These are phyloP conservation scores for Paraplagusia blochii DNA, from an alignment of 2,113 vertebrate genomes.

Conservation along the genomic window DNA sequence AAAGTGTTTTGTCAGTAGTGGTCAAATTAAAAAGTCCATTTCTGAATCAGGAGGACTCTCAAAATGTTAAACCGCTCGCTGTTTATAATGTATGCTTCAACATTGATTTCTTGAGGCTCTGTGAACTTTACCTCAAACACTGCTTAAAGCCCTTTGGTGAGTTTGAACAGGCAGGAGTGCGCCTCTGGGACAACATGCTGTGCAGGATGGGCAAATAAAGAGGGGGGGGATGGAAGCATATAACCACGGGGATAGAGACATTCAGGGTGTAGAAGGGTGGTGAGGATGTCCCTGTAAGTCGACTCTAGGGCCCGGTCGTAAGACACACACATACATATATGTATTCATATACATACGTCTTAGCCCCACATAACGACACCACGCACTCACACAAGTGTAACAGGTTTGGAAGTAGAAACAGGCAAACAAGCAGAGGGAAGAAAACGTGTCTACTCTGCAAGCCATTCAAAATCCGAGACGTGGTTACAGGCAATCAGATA, in stretches of 20 bases:
- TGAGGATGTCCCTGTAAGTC: constrained; percentile 76
- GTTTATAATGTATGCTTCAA: too few species aligned
- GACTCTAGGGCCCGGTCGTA: constrained; percentile 70
- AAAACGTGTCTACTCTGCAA: constrained; percentile 75
- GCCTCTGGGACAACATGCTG: constrained; percentile 70
- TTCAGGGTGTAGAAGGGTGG: constrained; percentile 58
- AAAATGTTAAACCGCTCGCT: too few species aligned
- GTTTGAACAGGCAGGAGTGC: constrained; percentile 64
- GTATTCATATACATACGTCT: constrained; percentile 32
- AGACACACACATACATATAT: constrained; percentile 42
- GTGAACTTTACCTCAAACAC: constrained; percentile 50
- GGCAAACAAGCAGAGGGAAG: constrained; percentile 72
- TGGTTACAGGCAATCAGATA: constrained; percentile 77
- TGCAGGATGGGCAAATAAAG: constrained; percentile 62
- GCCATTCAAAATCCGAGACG: constrained; percentile 76
- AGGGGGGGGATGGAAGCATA: constrained; percentile 58
- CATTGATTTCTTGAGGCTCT: too few species aligned
- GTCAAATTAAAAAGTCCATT: too few species aligned
- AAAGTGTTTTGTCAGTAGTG: too few species aligned
- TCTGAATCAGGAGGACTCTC: too few species aligned
- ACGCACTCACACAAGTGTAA: constrained; percentile 64
- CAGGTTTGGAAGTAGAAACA: constrained; percentile 74
- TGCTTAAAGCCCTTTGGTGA: constrained; percentile 69
- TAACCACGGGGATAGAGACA: constrained; percentile 61
- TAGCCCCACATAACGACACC: constrained; percentile 55